phyloP scores from a whole-genome alignment of 2,113 vertebrate species.

The Plotosus lineatus region DNA sequence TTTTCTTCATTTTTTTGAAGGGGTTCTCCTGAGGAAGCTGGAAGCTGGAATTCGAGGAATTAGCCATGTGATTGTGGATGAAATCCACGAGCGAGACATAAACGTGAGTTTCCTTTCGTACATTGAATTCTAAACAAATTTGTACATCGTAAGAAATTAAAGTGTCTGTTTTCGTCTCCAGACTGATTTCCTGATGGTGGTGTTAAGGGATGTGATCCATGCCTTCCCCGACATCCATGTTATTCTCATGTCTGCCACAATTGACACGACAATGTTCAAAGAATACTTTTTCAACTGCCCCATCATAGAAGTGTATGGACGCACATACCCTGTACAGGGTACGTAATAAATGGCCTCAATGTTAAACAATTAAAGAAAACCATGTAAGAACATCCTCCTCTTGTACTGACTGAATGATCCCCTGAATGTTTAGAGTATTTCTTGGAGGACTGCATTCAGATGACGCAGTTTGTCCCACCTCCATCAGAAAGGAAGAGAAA shows the following conservation, averaged over 20 bases:
- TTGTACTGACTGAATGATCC: background rate
- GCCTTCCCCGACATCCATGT: conserved; percentile 87
- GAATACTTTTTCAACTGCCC: conserved; percentile 94
- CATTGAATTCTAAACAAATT: no score
- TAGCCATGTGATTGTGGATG: conserved; percentile 96
- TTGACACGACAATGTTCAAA: conserved; percentile 94
- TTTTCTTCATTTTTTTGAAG: conserved; percentile 69
- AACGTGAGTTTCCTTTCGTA: conserved; percentile 79
- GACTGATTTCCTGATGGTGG: conserved; percentile 97
- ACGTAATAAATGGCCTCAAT: background rate
- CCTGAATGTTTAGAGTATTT: conserved; percentile 82
- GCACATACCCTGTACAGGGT: conserved; percentile 93
- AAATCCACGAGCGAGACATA: conserved; percentile 96
- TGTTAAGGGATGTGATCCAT: conserved; percentile 90
- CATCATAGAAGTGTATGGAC: conserved; percentile 89
- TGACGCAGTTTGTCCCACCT: conserved; percentile 90
- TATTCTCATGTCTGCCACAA: conserved; percentile 97
- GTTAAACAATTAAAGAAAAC: background rate
- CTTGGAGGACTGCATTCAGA: conserved; percentile 95
- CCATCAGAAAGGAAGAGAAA: conserved; percentile 91
- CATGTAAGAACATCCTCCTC: background rate
- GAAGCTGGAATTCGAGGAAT: conserved; percentile 95
- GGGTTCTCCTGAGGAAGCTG: conserved; percentile 90
- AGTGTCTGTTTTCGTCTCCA: conserved; percentile 52
- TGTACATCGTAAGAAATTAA: background rate